These are phyloP conservation scores for Picus viridis DNA, from an alignment of 2,797 vertebrate genomes.

Conservation along the genomic window DNA sequence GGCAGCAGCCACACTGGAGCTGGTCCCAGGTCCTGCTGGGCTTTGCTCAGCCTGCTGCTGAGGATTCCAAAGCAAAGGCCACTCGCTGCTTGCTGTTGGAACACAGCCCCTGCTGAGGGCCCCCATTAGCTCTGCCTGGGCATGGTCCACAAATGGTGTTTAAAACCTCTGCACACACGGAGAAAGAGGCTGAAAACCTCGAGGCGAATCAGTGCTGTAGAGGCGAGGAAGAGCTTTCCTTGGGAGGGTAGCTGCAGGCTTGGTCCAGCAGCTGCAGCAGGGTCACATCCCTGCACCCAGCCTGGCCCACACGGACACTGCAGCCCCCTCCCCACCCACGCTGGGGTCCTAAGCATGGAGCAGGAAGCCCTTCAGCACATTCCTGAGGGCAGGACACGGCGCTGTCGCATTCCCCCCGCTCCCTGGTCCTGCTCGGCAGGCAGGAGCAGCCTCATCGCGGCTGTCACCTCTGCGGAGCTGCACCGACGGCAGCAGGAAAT, in stretches of 20 bases:
- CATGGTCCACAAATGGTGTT: background rate
- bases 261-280: accelerated
- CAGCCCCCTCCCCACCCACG: background rate
- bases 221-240: background rate
- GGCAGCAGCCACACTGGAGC: too few relatives aligned
- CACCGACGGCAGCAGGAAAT: accelerated
- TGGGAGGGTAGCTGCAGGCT: accelerated
- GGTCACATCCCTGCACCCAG: accelerated
- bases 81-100: too few relatives aligned
- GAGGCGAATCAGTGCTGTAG: background rate
- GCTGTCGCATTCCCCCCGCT: background rate
- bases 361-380: accelerated
- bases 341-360: accelerated
- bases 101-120: background rate
- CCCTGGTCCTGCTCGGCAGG: background rate
- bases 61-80: too few relatives aligned
- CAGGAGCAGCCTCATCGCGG: background rate
- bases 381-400: background rate
- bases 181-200: background rate
- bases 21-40: background rate
- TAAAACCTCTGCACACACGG: too few relatives aligned
- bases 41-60: too few relatives aligned
- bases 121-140: background rate
- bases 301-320: accelerated
- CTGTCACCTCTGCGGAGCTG: accelerated